Evolutionary conservation across 2,113 vertebrate species (phyloP).

Genomic region (Oxyruncus cristatus): DNA sequence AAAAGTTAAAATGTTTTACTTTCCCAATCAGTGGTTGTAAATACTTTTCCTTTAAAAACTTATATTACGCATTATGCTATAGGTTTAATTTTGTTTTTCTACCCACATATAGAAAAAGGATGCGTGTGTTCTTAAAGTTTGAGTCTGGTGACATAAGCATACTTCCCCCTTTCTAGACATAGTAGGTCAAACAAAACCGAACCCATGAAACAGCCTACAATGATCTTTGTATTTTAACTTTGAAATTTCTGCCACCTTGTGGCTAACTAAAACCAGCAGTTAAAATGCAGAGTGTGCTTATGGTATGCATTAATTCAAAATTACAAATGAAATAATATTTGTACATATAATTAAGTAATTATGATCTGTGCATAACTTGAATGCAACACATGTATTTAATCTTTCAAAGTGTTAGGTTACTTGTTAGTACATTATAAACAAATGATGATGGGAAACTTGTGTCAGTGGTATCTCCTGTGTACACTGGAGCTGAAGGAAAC

Average conservation of each 20-base stretch:
- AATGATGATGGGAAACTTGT: slow-evolving; percentile 10
- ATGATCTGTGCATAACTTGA: not conserved
- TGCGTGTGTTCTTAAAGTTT: not conserved
- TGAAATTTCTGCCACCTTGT: slow-evolving; percentile 78
- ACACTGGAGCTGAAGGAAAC: not conserved
- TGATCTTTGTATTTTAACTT: slow-evolving; percentile 15
- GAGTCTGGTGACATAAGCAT: not conserved
- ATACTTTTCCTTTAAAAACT: not conserved
- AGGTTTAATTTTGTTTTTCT: not conserved
- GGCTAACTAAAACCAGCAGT: slow-evolving; percentile 41
- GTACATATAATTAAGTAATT: slow-evolving; percentile 59
- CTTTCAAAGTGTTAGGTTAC: slow-evolving; percentile 12
- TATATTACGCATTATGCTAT: not conserved
- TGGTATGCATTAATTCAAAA: slow-evolving; percentile 24
- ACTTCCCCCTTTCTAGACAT: not conserved
- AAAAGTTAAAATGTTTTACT: not conserved
- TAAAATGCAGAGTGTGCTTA: not conserved
- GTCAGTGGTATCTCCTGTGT: not conserved
- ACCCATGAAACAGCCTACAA: not conserved
- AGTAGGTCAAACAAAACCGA: not conserved
- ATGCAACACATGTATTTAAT: slow-evolving; percentile 37
- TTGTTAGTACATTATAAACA: slow-evolving; percentile 25
- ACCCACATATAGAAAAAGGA: not conserved
- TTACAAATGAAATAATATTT: slow-evolving; percentile 60
- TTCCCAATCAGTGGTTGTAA: not conserved